Base-by-base conservation (phyloP, 2,888 invertebrate genomes). In the Ganaspis brasiliensis region DNA sequence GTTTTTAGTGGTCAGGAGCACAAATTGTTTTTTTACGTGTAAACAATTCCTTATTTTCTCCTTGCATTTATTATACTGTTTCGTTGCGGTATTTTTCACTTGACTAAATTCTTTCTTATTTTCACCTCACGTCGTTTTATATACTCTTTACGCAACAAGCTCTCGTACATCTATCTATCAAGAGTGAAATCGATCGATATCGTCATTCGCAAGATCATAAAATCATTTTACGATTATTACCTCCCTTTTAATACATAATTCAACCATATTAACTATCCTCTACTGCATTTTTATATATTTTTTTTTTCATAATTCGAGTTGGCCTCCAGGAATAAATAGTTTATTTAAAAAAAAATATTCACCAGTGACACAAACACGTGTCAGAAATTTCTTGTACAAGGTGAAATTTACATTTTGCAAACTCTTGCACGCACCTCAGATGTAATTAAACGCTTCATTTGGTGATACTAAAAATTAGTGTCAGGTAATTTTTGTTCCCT, bases 371-470 rank as follows among this genome's bases (percentile, higher is more conserved):
- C 12, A 12, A 12, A 24, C 12, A 21, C 9, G 56, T 56, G 56
- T 56, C 9, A 49, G 8, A 52, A 52, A 52, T 52, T 52, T 31
- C 31, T 31, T 31, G n/a, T n/a, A 31, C 31, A 52, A 52, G 49
- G 3, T n/a, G n/a, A 49, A 52, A 52, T 52, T 52, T 52, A 16
- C 16, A n/a, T n/a, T 24, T 56, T 26, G 56, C 56, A 56, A 56
- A 24, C 16, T 45, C 63, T 45, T 67, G 63, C 63, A 67, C 8
- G 40, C 9, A 24, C 12, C 37, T 67, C 45, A 67, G 14, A n/a
- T 37, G 63, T 24, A 67, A 67, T 67, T 45, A 67, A n/a, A 21
- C 45, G 67, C 40, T 1, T 40, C 63, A 45, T 21, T 67, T 63
- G 12, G 14, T 45, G 45, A 67, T n/a, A 40, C 45, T 45, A n/a